Base-by-base conservation (phyloP, 2,113 vertebrate species). In the Osmerus eperlanus region DNA sequence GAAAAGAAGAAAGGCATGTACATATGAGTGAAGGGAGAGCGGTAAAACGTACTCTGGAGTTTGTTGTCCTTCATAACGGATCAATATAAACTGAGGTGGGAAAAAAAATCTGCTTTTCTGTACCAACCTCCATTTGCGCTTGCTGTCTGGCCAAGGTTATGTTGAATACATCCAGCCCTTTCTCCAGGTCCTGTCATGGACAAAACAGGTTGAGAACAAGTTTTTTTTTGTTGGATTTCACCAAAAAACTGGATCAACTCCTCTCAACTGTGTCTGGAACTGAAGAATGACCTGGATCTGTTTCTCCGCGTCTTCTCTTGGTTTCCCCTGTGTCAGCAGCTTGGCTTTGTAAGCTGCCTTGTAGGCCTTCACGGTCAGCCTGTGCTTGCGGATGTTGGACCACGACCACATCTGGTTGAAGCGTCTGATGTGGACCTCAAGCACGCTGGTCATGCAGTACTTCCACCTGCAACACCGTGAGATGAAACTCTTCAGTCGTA, bases 131-230 rank as follows among this genome's bases (percentile, higher is more conserved):
- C 82, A 94, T 93, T 78, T 97, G 94, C 8, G 95, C 95, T 86
- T 99, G 97, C 52, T 98, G 97, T 25, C 97, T 93, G 68, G 90
- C 94, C 86, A 99, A 86, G 15, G 95, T 83, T 77, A 95, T 98
- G 85, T 94, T 98, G 84, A 99, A 98, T 59, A 98, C 94, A 53
- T 99, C 97, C 18, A 99, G 91, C 47, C 82, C 74, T 71, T 93
- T 97, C 88, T 99, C 97, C 66, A 98, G 82, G 28, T 95, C 94
- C 96, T 99, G 41, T 47, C 41, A 47, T 9, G 41, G 41, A 47
- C 41, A 47, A 47, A 47, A 7, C 7, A 16, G 21, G 9, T 36
- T 51, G n/a, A 51, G 12, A 23, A 41, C 16, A 65, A 32, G 15
- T 7, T n/a, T 16, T 61, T 61, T 1, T 21, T 32, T 32, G 1